Conservation (phyloP, 1,140 invertebrate species). For the Coenobita brevimanus region DNA sequence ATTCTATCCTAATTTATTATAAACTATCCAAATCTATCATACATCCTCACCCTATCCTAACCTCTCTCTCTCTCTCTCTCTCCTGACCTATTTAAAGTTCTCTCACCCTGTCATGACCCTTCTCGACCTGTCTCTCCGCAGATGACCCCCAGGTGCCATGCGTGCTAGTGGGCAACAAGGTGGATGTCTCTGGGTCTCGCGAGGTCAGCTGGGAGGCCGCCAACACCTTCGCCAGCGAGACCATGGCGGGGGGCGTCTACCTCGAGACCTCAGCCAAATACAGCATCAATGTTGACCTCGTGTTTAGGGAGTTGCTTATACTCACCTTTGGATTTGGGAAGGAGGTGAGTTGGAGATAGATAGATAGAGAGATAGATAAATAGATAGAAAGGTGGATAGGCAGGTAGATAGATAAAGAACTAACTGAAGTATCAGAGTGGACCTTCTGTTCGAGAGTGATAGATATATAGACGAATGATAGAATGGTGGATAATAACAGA, state of each 20-base stretch:
- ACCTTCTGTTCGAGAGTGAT: too few relatives aligned
- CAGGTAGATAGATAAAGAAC: too few relatives aligned
- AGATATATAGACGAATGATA: neutral
- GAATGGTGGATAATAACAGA: too few relatives aligned
- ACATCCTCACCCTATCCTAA: neutral
- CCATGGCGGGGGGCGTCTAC: conserved; percentile 67
- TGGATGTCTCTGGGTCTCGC: conserved; percentile 57
- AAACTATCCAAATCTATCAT: too few relatives aligned
- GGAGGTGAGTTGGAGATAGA: conserved; percentile 6
- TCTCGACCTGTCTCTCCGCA: neutral
- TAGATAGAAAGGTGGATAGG: too few relatives aligned
- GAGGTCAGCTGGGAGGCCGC: conserved; percentile 70
- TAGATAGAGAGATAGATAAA: too few relatives aligned
- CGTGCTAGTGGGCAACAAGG: conserved; percentile 59
- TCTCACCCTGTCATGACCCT: neutral
- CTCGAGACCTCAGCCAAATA: conserved; percentile 72
- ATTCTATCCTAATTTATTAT: neutral
- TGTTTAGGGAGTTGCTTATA: conserved; percentile 70
- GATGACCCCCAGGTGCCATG: conserved; percentile 40
- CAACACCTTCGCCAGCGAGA: conserved; percentile 37
- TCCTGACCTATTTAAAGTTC: neutral
- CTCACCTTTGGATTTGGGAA: conserved; percentile 52
- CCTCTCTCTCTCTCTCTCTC: neutral
- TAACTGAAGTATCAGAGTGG: too few relatives aligned
- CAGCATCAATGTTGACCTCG: conserved; percentile 70